phyloP scores from a whole-genome alignment of 2,113 vertebrate species.

The Pygoscelis antarcticus region DNA sequence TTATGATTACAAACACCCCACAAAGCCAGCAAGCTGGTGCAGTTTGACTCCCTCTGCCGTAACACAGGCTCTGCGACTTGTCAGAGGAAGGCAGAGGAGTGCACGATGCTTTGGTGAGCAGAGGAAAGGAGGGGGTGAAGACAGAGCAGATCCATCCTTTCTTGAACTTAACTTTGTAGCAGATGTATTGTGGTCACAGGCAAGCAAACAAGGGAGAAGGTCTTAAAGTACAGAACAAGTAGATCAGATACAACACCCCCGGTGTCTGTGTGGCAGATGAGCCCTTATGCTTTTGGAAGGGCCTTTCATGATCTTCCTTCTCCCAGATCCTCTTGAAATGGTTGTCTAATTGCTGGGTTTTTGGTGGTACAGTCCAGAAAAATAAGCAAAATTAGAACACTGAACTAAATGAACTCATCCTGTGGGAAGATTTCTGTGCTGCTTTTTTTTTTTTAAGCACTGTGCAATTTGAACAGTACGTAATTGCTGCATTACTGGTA shows the following conservation, averaged over 20 bases:
- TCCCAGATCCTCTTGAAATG: neutral
- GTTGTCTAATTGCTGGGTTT: constrained; percentile 2
- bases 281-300: constrained; percentile 7
- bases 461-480: neutral
- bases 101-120: neutral
- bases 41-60: neutral
- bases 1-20: neutral
- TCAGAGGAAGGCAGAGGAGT: neutral
- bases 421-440: constrained; percentile 1
- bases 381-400: constrained; percentile 38
- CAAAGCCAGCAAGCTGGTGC: neutral
- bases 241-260: neutral
- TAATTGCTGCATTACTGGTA: constrained; percentile 8
- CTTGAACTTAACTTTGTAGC: neutral
- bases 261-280: constrained; percentile 16
- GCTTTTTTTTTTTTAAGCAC: neutral
- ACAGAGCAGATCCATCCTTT: neutral
- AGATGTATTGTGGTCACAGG: constrained; percentile 26
- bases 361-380: constrained; percentile 30
- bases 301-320: neutral
- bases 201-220: constrained; percentile 16
- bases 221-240: neutral
- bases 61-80: neutral
- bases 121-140: neutral
- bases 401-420: constrained; percentile 36